phyloP scores from a whole-genome alignment of 1,140 invertebrate species.

The Leptinotarsa lineolata region DNA sequence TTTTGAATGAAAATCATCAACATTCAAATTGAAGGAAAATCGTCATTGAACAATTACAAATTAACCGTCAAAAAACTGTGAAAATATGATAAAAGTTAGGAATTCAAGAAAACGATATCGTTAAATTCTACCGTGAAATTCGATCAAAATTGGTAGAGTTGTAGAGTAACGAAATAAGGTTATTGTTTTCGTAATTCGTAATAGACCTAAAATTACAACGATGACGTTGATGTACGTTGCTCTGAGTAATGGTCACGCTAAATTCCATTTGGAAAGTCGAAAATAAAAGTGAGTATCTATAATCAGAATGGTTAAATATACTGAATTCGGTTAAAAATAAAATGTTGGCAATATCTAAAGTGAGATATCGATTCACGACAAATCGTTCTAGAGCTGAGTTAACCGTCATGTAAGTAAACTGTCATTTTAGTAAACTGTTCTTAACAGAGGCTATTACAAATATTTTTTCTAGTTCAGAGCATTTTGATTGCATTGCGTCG shows the following conservation, averaged over 20 bases:
- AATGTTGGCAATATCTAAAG: constrained; percentile 9
- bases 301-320: constrained; percentile 7
- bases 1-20: too few relatives aligned
- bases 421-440: too few relatives aligned
- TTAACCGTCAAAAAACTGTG: too few relatives aligned
- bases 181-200: background rate
- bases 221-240: constrained; percentile 15
- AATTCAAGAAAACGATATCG: too few relatives aligned
- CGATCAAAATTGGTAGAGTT: background rate
- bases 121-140: background rate
- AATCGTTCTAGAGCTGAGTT: background rate
- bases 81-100: too few relatives aligned
- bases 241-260: constrained; percentile 13
- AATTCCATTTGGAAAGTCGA: constrained; percentile 11
- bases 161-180: background rate
- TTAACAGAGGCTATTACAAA: too few relatives aligned
- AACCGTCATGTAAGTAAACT: too few relatives aligned
- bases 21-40: too few relatives aligned
- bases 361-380: constrained; percentile 6
- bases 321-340: background rate
- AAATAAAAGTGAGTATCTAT: constrained; percentile 20
- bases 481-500: too few relatives aligned
- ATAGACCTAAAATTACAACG: constrained; percentile 11
- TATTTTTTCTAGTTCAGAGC: too few relatives aligned
- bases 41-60: too few relatives aligned